A percentile compares a stretch with the other conserved stretches of the same genome.
These are phyloP conservation scores for Megaceryle torquata DNA, from an alignment of 2,113 vertebrate genomes.

Conservation along the genomic window DNA sequence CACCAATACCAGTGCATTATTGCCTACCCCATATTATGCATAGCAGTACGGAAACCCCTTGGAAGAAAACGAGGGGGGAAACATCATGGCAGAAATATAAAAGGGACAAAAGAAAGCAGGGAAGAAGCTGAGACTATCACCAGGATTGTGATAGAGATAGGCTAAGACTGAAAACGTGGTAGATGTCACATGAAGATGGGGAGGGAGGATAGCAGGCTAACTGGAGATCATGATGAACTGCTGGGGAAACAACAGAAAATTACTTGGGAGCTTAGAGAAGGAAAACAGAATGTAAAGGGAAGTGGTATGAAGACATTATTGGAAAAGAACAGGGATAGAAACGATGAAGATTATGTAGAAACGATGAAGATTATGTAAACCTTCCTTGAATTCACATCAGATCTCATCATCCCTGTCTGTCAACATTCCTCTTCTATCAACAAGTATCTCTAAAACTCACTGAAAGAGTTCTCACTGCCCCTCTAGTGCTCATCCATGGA, in stretches of 20 bases:
- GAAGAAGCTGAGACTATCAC: neutral
- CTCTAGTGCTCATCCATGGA: neutral
- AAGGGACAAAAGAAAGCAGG: neutral
- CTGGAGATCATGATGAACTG: neutral
- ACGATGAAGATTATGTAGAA: neutral
- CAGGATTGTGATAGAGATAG: neutral
- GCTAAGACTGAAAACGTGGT: neutral
- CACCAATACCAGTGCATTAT: neutral
- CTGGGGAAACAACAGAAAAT: neutral
- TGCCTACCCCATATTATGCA: neutral
- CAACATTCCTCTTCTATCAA: neutral
- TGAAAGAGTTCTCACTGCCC: neutral
- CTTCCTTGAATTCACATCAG: neutral
- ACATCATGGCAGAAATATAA: neutral
- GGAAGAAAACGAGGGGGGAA: neutral
- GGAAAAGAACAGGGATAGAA: neutral
- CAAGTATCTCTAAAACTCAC: neutral
- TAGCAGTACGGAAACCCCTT: neutral
- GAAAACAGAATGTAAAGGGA: neutral
- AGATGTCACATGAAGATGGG: neutral
- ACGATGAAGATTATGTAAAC: neutral
- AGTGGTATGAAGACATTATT: neutral
- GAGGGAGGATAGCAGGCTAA: neutral
- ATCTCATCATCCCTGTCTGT: neutral
- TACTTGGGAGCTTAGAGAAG: neutral